Evolutionary conservation across 2,797 vertebrate species (phyloP).

Genomic region (Erpetoichthys calabaricus): DNA sequence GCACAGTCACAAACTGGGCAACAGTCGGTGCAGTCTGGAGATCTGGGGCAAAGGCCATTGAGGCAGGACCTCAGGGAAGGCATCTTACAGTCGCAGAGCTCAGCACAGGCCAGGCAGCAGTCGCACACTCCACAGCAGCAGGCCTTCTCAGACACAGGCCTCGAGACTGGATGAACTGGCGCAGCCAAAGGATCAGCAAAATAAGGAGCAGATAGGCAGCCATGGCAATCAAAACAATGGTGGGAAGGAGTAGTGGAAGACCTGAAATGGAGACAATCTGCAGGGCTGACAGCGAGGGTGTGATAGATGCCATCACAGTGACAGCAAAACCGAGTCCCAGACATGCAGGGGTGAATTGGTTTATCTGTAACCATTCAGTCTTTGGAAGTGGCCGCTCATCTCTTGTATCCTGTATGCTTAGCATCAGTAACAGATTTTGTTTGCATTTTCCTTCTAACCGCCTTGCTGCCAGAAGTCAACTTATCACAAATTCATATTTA

Average conservation of each 20-base stretch:
- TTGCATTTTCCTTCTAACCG: too few species aligned
- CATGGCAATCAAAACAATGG: slow-evolving; percentile 59
- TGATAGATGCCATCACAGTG: slow-evolving; percentile 10
- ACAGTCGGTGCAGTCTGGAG: slow-evolving; percentile 28
- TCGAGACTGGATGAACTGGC: slow-evolving; percentile 53
- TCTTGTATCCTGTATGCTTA: too few species aligned
- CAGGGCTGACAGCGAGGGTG: slow-evolving; percentile 14
- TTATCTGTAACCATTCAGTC: too few species aligned
- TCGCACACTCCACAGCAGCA: slow-evolving; percentile 37
- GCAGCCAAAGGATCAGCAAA: slow-evolving; percentile 50
- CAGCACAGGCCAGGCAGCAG: slow-evolving; percentile 51
- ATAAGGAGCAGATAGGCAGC: slow-evolving; percentile 60
- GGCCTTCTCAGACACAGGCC: slow-evolving; percentile 44
- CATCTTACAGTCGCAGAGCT: slow-evolving; percentile 53
- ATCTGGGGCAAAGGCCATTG: slow-evolving; percentile 40
- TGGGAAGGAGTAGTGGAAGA: slow-evolving; percentile 62
- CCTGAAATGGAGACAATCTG: slow-evolving; percentile 38
- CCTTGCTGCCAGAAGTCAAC: too few species aligned
- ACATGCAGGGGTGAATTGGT: too few species aligned
- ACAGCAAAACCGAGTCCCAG: slow-evolving; percentile 8
- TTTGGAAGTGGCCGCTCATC: too few species aligned
- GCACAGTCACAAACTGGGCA: slow-evolving; percentile 58
- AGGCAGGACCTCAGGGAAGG: slow-evolving; percentile 41
- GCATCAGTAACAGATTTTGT: too few species aligned
- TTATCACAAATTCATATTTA: too few species aligned